Conservation (phyloP, 2,888 invertebrate species). For the Ichneumon xanthorius region DNA sequence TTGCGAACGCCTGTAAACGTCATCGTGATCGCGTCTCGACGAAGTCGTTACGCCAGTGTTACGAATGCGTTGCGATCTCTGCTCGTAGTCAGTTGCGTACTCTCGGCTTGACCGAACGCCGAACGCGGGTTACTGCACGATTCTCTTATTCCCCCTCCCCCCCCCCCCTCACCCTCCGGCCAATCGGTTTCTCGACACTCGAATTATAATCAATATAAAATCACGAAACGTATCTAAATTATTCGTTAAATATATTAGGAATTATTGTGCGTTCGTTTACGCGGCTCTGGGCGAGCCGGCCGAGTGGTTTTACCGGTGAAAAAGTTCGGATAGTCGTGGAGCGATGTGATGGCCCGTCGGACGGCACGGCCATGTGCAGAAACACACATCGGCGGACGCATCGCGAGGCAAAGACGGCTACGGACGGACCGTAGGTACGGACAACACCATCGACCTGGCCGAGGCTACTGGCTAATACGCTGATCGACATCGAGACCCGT, state of each 20-base stretch:
- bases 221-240: slow-evolving; percentile 27
- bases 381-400: slow-evolving; percentile 82
- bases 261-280: slow-evolving; percentile 29
- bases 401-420: slow-evolving; percentile 81
- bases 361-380: slow-evolving; percentile 83
- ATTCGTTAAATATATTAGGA: slow-evolving; percentile 30
- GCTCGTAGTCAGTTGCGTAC: not conserved
- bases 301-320: slow-evolving; percentile 77
- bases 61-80: slow-evolving; percentile 53
- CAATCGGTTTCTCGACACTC: slow-evolving; percentile 45
- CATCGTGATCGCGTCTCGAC: slow-evolving; percentile 32
- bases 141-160: not conserved
- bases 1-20: slow-evolving; percentile 55
- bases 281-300: slow-evolving; percentile 8
- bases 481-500: slow-evolving; percentile 49
- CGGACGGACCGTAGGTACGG: slow-evolving; percentile 79
- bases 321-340: slow-evolving; percentile 75
- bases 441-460: slow-evolving; percentile 80
- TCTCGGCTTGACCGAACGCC: slow-evolving; percentile 10
- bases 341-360: slow-evolving; percentile 77
- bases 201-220: slow-evolving; percentile 42
- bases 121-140: slow-evolving; percentile 21
- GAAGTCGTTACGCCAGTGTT: not conserved
- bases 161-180: slow-evolving; percentile 12
- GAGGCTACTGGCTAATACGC: slow-evolving; percentile 72